Base-by-base conservation (phyloP, 23 tunicate genomes). In the Halocynthia roretzi region DNA sequence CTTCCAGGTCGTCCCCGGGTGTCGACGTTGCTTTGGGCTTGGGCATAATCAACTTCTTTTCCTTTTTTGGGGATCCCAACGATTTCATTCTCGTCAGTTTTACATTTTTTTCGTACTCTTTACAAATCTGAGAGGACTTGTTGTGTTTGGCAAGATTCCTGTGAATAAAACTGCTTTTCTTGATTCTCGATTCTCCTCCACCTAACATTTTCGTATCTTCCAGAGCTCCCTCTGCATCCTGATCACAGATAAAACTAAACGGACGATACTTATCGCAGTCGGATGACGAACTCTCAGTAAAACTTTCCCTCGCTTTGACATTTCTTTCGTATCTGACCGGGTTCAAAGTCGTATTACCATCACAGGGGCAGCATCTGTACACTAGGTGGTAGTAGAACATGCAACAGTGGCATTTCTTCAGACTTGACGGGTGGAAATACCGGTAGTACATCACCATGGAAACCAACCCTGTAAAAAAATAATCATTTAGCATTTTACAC, bases 361-460 rank as follows among this genome's bases (percentile, higher is more conserved):
- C 20, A 54, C 78, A 74, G 10, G 78, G 78, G 67, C 78, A 74
- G 22, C 68, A 74, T 15, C 56, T 52, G 63, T 74, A 74, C 62
- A 74, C 50, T 54, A 74, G 48, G 63, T 74, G 78, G 62, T 74
- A 74, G 62, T 74, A 74, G 62, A 83, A 72, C 82, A 70, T 83
- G 75, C 96, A 89, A 62, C 96, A 89, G 52, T 89, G 96, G 51
- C 96, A 89, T 52, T 83, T 60, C 0, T 62, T 77, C 19, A 53
- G 53, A 52, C 96, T 89, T n/a, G 88, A 87, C 6, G 96, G 96
- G 53, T 89, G 96, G 83, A 89, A 89, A 79, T 77, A 89, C 15
- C 64, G 56, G 77, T 89, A 89, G 62, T 89, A 89, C 52, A 89
- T 52, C 18, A 72, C 51, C 96, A 89, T 89, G 67, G 88, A 83